Percentiles rank a stretch among this genome's conserved stretches.
These are phyloP conservation scores for Glaucomys volans DNA, from an alignment of 2,113 vertebrate genomes.

Conservation along the genomic window DNA sequence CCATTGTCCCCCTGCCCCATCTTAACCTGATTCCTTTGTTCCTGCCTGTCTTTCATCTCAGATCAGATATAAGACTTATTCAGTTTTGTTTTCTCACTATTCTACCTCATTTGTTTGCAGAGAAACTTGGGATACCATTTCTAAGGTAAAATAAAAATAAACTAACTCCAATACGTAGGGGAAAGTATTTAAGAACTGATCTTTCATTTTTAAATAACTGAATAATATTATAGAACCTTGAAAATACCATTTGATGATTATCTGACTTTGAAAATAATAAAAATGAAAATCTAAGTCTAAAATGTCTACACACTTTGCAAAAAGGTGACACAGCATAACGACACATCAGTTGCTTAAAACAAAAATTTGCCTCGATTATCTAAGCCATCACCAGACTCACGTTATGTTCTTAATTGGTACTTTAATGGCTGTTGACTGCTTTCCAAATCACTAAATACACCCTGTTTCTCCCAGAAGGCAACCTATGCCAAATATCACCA, in stretches of 20 bases:
- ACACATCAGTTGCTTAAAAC: background rate
- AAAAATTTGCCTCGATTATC: background rate
- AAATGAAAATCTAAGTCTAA: background rate
- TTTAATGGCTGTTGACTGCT: background rate
- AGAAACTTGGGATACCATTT: background rate
- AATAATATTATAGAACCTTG: conserved; percentile 18
- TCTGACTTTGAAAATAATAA: conserved; percentile 25
- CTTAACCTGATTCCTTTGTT: conserved; percentile 22
- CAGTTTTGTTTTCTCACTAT: background rate
- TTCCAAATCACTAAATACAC: background rate
- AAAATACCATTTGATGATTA: conserved; percentile 3
- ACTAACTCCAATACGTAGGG: background rate
- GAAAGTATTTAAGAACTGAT: background rate
- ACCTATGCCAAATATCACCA: background rate
- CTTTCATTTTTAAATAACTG: conserved; percentile 12
- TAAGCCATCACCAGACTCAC: background rate
- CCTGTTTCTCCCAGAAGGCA: background rate
- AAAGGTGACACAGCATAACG: background rate
- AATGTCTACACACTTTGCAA: background rate
- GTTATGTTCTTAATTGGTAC: background rate
- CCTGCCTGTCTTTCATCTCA: conserved; percentile 19
- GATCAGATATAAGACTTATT: background rate
- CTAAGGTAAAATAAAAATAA: conserved; percentile 38
- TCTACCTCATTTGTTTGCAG: conserved; percentile 21
- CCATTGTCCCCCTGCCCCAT: conserved; percentile 15